Conservation (phyloP, 2,888 invertebrate species). For the Sphinx pinastri region DNA sequence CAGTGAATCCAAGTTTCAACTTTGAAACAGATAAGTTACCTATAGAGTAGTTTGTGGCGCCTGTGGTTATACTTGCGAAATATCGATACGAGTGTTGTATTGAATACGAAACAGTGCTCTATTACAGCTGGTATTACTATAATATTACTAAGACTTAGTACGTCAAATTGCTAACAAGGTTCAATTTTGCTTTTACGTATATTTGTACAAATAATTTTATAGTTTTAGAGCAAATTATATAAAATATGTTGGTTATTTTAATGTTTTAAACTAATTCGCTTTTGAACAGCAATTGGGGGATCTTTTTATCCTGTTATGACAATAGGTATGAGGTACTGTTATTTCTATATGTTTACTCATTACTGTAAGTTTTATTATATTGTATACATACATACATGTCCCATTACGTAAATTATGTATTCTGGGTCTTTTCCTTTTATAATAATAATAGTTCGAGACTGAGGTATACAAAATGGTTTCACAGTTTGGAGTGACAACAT, state of each 20-base stretch:
- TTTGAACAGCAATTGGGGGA: no score
- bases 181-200: neutral
- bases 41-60: slow-evolving; percentile 9
- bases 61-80: slow-evolving; percentile 25
- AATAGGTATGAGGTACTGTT: neutral
- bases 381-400: neutral
- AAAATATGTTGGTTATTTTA: no score
- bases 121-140: slow-evolving; percentile 8
- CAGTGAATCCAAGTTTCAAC: slow-evolving; percentile 11
- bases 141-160: neutral
- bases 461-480: no score
- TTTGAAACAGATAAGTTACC: slow-evolving; percentile 9
- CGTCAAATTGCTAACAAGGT: neutral
- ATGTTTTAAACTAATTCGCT: no score
- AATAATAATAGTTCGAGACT: no score
- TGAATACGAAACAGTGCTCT: neutral
- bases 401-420: neutral
- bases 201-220: neutral
- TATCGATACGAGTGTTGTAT: slow-evolving; percentile 16
- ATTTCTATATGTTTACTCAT: neutral
- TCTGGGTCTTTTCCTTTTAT: neutral
- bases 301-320: no score
- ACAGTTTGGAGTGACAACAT: no score
- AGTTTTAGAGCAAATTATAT: no score
- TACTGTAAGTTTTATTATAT: neutral